Percentiles rank a stretch among this genome's conserved stretches.
Evolutionary conservation across 2,113 vertebrate species (phyloP).

Genomic region (Corythoichthys intestinalis): DNA sequence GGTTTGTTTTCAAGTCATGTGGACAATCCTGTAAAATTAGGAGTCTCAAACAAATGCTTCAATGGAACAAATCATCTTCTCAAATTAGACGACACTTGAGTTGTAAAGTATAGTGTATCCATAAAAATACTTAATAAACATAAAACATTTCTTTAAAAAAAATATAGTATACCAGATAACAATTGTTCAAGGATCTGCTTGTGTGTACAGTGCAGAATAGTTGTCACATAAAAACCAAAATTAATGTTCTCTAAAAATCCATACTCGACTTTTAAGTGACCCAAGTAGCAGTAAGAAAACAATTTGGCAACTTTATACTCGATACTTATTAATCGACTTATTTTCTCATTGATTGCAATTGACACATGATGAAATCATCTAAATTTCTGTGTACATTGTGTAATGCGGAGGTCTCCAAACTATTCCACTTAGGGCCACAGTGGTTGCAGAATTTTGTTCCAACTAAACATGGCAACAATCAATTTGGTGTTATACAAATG

Average conservation of each 20-base stretch:
- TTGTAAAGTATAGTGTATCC: background rate
- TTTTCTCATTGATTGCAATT: background rate
- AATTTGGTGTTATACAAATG: no score
- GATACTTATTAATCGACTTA: background rate
- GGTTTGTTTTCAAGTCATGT: conserved; percentile 43
- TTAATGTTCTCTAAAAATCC: conserved; percentile 1
- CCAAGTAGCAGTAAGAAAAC: background rate
- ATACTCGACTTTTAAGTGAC: background rate
- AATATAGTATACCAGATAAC: background rate
- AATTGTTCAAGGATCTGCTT: background rate
- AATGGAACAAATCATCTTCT: background rate
- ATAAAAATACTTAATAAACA: background rate
- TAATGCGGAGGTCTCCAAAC: no score
- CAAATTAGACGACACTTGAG: background rate
- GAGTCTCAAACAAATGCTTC: background rate
- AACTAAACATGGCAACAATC: no score
- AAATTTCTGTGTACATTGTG: no score
- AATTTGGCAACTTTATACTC: background rate
- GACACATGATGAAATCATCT: no score
- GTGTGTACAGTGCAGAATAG: background rate
- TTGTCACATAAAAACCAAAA: background rate
- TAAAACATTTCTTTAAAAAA: background rate
- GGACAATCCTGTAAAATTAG: conserved; percentile 5
- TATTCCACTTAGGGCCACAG: no score
- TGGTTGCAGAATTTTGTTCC: no score